Conservation (phyloP, 2,113 vertebrate species). For the Tragulus kanchil region DNA sequence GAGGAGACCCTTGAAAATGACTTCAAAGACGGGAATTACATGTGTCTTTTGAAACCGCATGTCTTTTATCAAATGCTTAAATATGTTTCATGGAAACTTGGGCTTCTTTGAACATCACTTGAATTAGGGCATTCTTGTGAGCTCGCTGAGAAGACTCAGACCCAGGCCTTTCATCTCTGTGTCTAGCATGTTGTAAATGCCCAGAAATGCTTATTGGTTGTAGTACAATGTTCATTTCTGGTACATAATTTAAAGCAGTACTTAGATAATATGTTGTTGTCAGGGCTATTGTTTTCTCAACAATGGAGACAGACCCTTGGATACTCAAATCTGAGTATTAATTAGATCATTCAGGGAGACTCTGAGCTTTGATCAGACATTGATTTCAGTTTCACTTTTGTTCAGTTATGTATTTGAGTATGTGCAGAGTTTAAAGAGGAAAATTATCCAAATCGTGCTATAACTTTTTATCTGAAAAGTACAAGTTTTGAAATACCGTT, state of each 20-base stretch:
- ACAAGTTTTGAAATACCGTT: conserved; percentile 8
- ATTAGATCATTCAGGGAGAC: neutral
- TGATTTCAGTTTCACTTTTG: conserved; percentile 45
- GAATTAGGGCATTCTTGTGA: conserved; percentile 43
- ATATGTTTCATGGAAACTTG: neutral
- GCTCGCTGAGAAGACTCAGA: conserved; percentile 50
- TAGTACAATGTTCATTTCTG: conserved; percentile 47
- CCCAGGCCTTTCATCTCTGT: neutral
- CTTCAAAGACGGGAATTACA: conserved; percentile 47
- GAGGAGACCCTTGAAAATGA: conserved; percentile 23
- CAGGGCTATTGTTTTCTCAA: neutral
- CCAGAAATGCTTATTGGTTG: conserved; percentile 13
- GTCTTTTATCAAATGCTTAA: conserved; percentile 59
- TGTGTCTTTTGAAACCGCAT: conserved; percentile 22
- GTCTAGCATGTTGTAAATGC: conserved; percentile 4
- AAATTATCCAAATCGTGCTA: conserved; percentile 11
- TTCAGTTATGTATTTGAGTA: conserved; percentile 41
- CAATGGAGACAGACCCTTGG: neutral
- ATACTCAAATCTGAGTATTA: neutral
- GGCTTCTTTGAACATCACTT: conserved; percentile 54
- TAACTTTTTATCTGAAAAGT: conserved; percentile 50
- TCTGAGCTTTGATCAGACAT: neutral
- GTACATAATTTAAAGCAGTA: neutral
- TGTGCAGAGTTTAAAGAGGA: conserved; percentile 27
- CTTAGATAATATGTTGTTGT: neutral